Evolutionary conservation across 2,113 vertebrate genomes (phyloP).

Genomic region (Pygathrix nemaeus): DNA sequence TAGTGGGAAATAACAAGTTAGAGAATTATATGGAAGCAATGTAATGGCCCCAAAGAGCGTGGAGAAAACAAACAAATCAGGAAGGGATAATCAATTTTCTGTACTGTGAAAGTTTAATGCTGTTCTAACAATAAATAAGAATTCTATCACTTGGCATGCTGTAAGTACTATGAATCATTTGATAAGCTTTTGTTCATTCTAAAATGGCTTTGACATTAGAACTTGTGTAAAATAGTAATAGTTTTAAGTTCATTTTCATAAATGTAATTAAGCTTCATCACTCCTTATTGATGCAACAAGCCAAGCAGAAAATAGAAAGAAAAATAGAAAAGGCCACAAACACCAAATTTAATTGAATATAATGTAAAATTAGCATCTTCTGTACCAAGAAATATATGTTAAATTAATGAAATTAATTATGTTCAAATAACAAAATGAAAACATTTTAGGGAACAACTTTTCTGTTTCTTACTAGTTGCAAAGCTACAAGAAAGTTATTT

Average conservation of each 20-base stretch:
- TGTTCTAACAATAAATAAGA: conserved; percentile 73
- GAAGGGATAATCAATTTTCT: conserved; percentile 70
- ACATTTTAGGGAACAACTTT: background rate
- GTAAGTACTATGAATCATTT: conserved; percentile 47
- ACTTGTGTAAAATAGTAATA: conserved; percentile 57
- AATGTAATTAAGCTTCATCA: conserved; percentile 79
- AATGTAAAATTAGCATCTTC: conserved; percentile 63
- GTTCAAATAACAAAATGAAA: conserved; percentile 27
- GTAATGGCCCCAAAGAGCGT: conserved; percentile 23
- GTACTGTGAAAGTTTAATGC: conserved; percentile 65
- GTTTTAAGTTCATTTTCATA: conserved; percentile 78
- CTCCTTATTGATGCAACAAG: conserved; percentile 70
- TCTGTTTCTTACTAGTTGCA: conserved; percentile 34
- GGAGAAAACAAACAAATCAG: conserved; percentile 74
- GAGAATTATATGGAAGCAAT: conserved; percentile 61
- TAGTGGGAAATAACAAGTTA: conserved; percentile 60
- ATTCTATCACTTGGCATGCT: conserved; percentile 56
- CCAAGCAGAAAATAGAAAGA: conserved; percentile 68
- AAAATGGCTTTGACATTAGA: conserved; percentile 62
- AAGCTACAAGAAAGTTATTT: background rate
- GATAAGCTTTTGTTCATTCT: conserved; percentile 63
- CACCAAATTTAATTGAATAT: conserved; percentile 48
- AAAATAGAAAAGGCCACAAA: conserved; percentile 40
- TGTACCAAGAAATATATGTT: conserved; percentile 57
- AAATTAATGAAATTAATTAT: conserved; percentile 57